A percentile compares a stretch with the other conserved stretches of the same genome.
phyloP scores from a whole-genome alignment of 2,888 invertebrate species.

The Limnephilus marmoratus region DNA sequence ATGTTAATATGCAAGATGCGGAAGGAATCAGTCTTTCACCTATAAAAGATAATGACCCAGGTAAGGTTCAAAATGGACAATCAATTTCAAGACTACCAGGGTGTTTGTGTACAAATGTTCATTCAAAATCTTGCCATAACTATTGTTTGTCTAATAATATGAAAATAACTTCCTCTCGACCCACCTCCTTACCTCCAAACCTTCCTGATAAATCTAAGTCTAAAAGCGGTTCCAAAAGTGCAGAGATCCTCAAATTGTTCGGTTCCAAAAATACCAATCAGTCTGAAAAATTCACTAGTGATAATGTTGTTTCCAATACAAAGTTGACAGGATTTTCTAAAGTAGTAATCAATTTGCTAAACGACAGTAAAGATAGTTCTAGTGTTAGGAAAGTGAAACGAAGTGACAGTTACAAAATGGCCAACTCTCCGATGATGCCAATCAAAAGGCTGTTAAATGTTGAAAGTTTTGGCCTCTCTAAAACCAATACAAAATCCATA shows the following conservation, averaged over 20 bases:
- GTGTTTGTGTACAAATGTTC: slow-evolving; percentile 64
- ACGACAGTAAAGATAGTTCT: slow-evolving; percentile 70
- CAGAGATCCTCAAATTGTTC: slow-evolving; percentile 76
- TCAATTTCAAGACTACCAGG: slow-evolving; percentile 58
- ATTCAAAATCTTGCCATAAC: slow-evolving; percentile 56
- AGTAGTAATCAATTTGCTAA: slow-evolving; percentile 61
- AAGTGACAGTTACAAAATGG: slow-evolving; percentile 90
- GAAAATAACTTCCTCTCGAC: slow-evolving; percentile 60
- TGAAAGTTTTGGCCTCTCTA: slow-evolving; percentile 73
- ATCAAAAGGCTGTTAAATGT: slow-evolving; percentile 80
- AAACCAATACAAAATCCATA: slow-evolving; percentile 76
- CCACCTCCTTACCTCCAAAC: slow-evolving; percentile 13
- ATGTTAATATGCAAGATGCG: slow-evolving; percentile 84
- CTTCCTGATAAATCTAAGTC: slow-evolving; percentile 54
- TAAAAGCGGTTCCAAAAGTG: slow-evolving; percentile 69
- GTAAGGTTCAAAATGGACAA: slow-evolving; percentile 77
- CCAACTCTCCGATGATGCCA: slow-evolving; percentile 84
- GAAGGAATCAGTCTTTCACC: slow-evolving; percentile 79
- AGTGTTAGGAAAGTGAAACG: slow-evolving; percentile 80
- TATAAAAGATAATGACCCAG: slow-evolving; percentile 82
- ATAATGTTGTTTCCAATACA: slow-evolving; percentile 39
- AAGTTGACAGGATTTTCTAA: slow-evolving; percentile 61
- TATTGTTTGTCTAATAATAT: slow-evolving; percentile 66
- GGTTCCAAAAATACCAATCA: slow-evolving; percentile 70
- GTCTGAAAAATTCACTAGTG: slow-evolving; percentile 63